Base-by-base conservation (phyloP, 2,113 vertebrate species). In the Ophiodon elongatus region DNA sequence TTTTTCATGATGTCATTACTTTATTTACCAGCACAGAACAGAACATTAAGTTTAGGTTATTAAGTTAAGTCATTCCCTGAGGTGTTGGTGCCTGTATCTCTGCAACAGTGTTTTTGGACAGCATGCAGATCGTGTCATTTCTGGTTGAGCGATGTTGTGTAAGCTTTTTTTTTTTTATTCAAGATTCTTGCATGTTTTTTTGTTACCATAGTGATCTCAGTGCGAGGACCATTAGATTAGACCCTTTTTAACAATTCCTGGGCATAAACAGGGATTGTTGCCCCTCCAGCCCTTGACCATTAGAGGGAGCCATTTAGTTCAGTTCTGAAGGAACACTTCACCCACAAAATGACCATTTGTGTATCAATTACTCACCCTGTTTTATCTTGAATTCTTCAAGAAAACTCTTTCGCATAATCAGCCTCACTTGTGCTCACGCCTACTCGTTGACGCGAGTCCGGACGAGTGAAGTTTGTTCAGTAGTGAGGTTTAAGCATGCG, bases 241-340 rank as follows among this genome's bases (percentile, higher is more conserved):
- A n/a, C n/a, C n/a, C n/a, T n/a, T n/a, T n/a, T n/a, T n/a, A n/a
- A n/a, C n/a, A 37, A 6, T 37, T 13, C 41, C 10, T 43, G 10
- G 41, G 23, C 37, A 11, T 27, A 23, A 35, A 15, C 47, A 14
- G 19, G 8, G 11, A 14, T 54, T 71, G 5, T 29, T 39, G 10
- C 23, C n/a, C 9, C 35, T 19, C 6, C 23, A 33, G 27, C 21
- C 6, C 1, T 14, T 68, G 21, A 37, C 43, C 67, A 39, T 27
- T 8, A 52, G 25, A 73, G 56, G 62, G 52, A 68, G 35, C 35
- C 37, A 63, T 64, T 88, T 35, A 67, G 11, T 19, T 82, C 60
- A 41, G 7, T 73, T 25, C 43, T 37, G 31, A 60, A 31, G 29
- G 45, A 19, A 47, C 21, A 50, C n/a, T n/a, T n/a, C 47, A 2